Base-by-base conservation (phyloP, 1,140 invertebrate genomes). In the Pygmarrhopalites habei region DNA sequence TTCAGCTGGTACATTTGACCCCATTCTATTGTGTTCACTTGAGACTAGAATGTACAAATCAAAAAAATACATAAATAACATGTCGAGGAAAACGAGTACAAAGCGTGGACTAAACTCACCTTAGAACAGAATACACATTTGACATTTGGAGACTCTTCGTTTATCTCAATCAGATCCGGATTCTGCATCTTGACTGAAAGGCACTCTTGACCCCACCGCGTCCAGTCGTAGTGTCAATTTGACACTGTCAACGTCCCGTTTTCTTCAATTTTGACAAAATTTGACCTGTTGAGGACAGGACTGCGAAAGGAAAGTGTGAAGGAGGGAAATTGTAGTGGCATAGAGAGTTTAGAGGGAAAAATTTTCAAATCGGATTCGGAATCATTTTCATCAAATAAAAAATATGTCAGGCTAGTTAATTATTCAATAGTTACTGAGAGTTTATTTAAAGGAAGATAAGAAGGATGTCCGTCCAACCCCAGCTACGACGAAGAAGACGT, bases 21-120 rank as follows among this genome's bases (percentile, higher is more conserved):
- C 68, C 68, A 70, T 58, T 67, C 65, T 15, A 66, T 19, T n/a
- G 52, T 25, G 35, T 70, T 65, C 1, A 70, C 44, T 29, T 53
- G 21, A 23, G 26, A n/a, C n/a, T n/a, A n/a, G n/a, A n/a, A n/a
- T n/a, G n/a, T n/a, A n/a, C n/a, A n/a, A n/a, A n/a, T n/a, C n/a
- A n/a, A n/a, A n/a, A n/a, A n/a, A n/a, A n/a, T n/a, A n/a, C n/a
- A n/a, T n/a, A n/a, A n/a, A n/a, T n/a, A n/a, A n/a, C n/a, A n/a
- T n/a, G n/a, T n/a, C n/a, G n/a, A n/a, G n/a, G n/a, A n/a, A n/a
- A n/a, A n/a, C n/a, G n/a, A n/a, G n/a, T n/a, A n/a, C n/a, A n/a
- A n/a, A n/a, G n/a, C n/a, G n/a, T n/a, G n/a, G n/a, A n/a, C n/a
- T n/a, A n/a, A n/a, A n/a, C n/a, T n/a, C n/a, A n/a, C 29, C 21